These are phyloP conservation scores for Hyperoplus lanceolatus DNA, from an alignment of 2,797 vertebrate genomes.

Conservation along the genomic window DNA sequence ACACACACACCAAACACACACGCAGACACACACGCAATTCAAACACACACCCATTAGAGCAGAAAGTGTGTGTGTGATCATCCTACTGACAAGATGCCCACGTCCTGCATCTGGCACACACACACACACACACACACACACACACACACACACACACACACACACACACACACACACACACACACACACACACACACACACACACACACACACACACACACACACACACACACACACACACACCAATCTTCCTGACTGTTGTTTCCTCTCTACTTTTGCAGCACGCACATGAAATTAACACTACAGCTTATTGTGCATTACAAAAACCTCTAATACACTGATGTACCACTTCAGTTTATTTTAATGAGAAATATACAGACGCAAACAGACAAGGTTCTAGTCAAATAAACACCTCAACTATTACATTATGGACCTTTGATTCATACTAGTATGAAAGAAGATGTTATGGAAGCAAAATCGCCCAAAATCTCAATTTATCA, in stretches of 20 bases:
- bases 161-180: not conserved
- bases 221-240: not conserved
- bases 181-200: not conserved
- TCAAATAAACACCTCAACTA: too few species aligned
- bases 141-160: not conserved
- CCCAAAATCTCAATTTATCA: too few species aligned
- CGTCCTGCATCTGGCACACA: conserved; percentile 51
- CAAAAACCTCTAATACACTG: not conserved
- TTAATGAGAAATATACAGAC: too few species aligned
- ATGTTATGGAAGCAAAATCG: too few species aligned
- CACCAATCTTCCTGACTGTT: not conserved
- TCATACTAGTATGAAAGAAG: too few species aligned
- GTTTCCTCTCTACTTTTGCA: conserved; percentile 20
- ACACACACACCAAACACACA: not conserved
- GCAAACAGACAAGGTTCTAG: too few species aligned
- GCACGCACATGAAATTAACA: not conserved
- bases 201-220: not conserved
- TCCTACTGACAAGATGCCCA: conserved; percentile 51
- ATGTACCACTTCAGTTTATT: too few species aligned
- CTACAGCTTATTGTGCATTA: not conserved
- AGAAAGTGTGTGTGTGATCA: conserved; percentile 69
- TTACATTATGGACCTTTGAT: too few species aligned
- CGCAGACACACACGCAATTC: not conserved
- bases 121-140: not conserved
- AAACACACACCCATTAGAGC: conserved; percentile 10